Base-by-base conservation (phyloP, 2,888 invertebrate species). In the Lagria hirta region DNA sequence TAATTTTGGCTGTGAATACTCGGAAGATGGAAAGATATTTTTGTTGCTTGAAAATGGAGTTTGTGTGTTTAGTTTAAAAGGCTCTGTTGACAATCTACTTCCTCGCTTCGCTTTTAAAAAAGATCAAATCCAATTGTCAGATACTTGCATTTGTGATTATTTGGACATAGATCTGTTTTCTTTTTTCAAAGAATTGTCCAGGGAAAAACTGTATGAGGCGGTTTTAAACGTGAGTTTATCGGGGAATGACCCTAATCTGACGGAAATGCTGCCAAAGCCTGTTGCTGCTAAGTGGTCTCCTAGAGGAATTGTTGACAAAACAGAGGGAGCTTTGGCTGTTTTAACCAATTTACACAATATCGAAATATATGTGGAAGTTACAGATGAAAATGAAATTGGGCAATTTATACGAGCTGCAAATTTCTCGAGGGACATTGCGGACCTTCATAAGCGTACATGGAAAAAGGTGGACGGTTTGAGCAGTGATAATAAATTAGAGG, bases 281-380 rank as follows among this genome's bases (percentile, higher is more conserved):
- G 21, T 62, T 2, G 40, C 41, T 23, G 61, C 61, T n/a, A 43
- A 59, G 15, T 70, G 69, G 69, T 67, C 68, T 7, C 64, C 66
- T 1, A 45, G 49, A 26, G 61, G 58, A 14, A 49, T 68, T 47
- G 54, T 62, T 11, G 55, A 52, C 4, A 55, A 57, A 40, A 50
- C 51, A 13, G 54, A 59, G 27, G 61, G 62, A 45, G 50, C 60
- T 10, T 37, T 67, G 21, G 68, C 61, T 16, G 50, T 63, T 10
- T 43, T 68, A 24, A 64, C 62, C 15, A 67, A 63, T 52, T 45
- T 60, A 5, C 55, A 63, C 20, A 58, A 60, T 38, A 52, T 71
- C 41, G 63, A 65, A 55, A 57, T 70, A 32, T 65, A 62, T 51
- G 51, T 56, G 6, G 58, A 54, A 49, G 48, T 32, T 13, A 14